phyloP scores from a whole-genome alignment of 2,888 invertebrate species.

The Epirrita christyi region DNA sequence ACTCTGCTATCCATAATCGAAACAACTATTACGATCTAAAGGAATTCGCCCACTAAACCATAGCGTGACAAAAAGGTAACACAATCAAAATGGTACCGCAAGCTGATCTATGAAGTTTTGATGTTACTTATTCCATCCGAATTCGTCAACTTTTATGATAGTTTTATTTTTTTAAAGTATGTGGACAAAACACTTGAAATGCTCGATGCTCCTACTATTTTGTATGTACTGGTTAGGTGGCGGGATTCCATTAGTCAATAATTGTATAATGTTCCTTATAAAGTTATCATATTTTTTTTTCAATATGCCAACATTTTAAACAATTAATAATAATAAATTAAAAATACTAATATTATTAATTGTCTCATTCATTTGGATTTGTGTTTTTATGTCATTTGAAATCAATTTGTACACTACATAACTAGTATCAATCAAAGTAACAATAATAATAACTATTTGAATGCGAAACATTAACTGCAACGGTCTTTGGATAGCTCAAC shows the following conservation, averaged over 20 bases:
- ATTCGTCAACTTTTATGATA: background rate
- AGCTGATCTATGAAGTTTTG: background rate
- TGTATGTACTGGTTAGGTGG: background rate
- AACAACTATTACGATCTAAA: background rate
- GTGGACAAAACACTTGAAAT: too few species aligned
- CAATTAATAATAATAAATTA: too few species aligned
- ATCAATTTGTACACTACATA: slow-evolving; percentile 20
- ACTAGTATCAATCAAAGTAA: slow-evolving; percentile 10
- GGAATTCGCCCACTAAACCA: slow-evolving; percentile 9
- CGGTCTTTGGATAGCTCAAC: too few species aligned
- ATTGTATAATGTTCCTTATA: background rate
- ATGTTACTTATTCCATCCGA: too few species aligned
- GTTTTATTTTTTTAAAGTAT: background rate
- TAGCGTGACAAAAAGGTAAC: background rate
- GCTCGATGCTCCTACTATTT: too few species aligned
- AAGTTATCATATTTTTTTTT: background rate
- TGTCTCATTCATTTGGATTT: slow-evolving; percentile 10
- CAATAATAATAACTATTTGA: slow-evolving; percentile 29
- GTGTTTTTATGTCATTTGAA: slow-evolving; percentile 7
- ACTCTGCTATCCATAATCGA: background rate
- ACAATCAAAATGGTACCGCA: background rate
- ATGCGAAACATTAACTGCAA: slow-evolving; percentile 36
- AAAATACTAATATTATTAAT: too few species aligned
- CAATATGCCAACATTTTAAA: background rate
- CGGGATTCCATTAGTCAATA: background rate